A percentile compares a stretch with the other conserved stretches of the same genome.
Evolutionary conservation across 1,140 invertebrate species (phyloP).

Genomic region (Tetranychus urticae): DNA sequence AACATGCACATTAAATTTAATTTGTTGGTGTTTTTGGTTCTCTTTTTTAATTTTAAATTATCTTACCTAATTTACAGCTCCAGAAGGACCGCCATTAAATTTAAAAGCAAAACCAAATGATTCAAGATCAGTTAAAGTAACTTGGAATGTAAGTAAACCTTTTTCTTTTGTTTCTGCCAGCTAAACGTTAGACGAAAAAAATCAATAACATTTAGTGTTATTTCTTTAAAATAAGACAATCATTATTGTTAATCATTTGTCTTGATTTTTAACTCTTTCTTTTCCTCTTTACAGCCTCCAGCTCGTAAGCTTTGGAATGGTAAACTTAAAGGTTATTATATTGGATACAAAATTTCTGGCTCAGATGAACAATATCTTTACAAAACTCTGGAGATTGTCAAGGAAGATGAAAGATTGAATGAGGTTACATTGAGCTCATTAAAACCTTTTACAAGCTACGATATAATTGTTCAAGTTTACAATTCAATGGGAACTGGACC

Average conservation of each 20-base stretch:
- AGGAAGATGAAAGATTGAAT: neutral
- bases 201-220: no score
- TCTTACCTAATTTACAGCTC: conserved; percentile 18
- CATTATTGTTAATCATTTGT: neutral
- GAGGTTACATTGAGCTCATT: neutral
- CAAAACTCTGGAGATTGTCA: conserved; percentile 61
- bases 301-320: conserved; percentile 54
- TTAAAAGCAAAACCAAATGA: conserved; percentile 41
- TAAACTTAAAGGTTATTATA: conserved; percentile 41
- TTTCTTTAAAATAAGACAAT: neutral
- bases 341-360: conserved; percentile 27
- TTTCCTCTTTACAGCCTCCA: conserved; percentile 31
- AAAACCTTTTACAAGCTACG: conserved; percentile 19
- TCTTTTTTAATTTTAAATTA: neutral
- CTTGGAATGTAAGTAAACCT: conserved; percentile 28
- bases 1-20: neutral
- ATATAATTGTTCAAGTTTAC: conserved; percentile 25
- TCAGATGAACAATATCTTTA: conserved; percentile 40
- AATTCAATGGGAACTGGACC: conserved; percentile 24
- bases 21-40: neutral
- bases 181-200: no score
- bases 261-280: neutral
- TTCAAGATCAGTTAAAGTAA: conserved; percentile 46
- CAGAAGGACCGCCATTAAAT: conserved; percentile 43
- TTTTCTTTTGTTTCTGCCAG: no score